A percentile compares a stretch with the other conserved stretches of the same genome.
phyloP scores from a whole-genome alignment of 2,888 invertebrate species.

The Troides aeacus region DNA sequence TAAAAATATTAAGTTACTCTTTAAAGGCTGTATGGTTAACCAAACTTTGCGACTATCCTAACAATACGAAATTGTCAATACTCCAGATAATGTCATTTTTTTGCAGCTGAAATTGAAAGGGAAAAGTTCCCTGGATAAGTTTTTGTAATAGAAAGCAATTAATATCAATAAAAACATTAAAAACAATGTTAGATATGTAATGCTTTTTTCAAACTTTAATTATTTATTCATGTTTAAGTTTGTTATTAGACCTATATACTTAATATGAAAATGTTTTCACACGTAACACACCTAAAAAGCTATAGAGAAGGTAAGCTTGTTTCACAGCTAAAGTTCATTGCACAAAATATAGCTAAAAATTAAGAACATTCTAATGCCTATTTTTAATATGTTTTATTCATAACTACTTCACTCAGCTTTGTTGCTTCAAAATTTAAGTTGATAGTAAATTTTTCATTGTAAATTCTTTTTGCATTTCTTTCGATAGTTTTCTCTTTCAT shows the following conservation, averaged over 20 bases:
- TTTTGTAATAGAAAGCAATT: background rate
- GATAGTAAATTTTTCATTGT: too few species aligned
- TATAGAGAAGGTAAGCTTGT: conserved; percentile 17
- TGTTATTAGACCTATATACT: background rate
- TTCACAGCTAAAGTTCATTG: too few species aligned
- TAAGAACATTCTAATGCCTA: too few species aligned
- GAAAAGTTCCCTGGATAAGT: conserved; percentile 8
- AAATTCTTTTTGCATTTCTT: too few species aligned
- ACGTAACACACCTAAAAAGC: conserved; percentile 16
- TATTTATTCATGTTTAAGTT: conserved; percentile 5
- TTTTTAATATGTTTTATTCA: too few species aligned
- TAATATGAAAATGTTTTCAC: conserved; percentile 17
- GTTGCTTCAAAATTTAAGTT: too few species aligned
- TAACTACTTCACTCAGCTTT: too few species aligned
- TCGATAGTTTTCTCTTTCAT: too few species aligned
- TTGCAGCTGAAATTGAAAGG: conserved; percentile 14
- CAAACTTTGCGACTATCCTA: background rate
- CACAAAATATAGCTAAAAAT: background rate
- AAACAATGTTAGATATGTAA: conserved; percentile 8
- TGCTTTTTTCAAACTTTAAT: background rate
- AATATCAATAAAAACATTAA: background rate
- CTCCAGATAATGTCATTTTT: conserved; percentile 11
- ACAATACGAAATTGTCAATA: background rate
- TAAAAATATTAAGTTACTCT: background rate
- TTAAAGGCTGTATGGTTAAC: background rate